Conservation (phyloP, 1,140 invertebrate species). For the Drosophila kikkawai region DNA sequence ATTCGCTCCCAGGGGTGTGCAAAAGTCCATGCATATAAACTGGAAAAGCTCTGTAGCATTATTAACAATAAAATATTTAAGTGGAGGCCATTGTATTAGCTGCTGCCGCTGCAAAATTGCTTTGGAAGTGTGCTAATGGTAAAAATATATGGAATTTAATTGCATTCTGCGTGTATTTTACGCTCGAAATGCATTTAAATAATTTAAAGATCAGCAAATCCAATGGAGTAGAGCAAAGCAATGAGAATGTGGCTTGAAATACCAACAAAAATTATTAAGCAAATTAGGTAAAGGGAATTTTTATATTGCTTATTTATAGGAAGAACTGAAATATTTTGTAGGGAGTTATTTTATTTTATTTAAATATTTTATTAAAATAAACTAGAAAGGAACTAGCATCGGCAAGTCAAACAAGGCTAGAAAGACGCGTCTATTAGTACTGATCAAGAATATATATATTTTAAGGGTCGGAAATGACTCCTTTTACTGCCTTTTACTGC, state of each 20-base stretch:
- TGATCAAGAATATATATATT: too few species aligned
- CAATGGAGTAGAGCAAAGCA: not conserved
- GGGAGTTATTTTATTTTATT: too few species aligned
- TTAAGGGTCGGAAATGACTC: too few species aligned
- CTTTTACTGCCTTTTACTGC: too few species aligned
- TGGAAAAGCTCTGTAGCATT: conserved; percentile 7
- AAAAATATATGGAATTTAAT: conserved; percentile 19
- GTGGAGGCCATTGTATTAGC: conserved; percentile 8
- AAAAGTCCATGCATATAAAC: conserved; percentile 2
- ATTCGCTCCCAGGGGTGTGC: conserved; percentile 4
- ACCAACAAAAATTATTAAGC: not conserved
- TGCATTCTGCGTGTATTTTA: conserved; percentile 23
- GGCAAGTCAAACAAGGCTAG: too few species aligned
- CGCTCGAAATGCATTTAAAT: conserved; percentile 21
- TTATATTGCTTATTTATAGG: too few species aligned
- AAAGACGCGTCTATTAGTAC: too few species aligned
- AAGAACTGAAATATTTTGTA: too few species aligned
- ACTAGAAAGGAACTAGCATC: too few species aligned
- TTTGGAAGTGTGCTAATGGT: conserved; percentile 26
- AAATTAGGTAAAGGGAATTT: too few species aligned
- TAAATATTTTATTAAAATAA: too few species aligned
- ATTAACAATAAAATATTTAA: conserved; percentile 46
- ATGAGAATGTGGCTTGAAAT: not conserved
- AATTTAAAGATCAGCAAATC: conserved; percentile 21
- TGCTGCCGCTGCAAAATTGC: conserved; percentile 17